Evolutionary conservation across 2,888 invertebrate genomes (phyloP), one percentile per base, ranked within the genome.

Genomic region (Platycheirus rosarum): DNA sequence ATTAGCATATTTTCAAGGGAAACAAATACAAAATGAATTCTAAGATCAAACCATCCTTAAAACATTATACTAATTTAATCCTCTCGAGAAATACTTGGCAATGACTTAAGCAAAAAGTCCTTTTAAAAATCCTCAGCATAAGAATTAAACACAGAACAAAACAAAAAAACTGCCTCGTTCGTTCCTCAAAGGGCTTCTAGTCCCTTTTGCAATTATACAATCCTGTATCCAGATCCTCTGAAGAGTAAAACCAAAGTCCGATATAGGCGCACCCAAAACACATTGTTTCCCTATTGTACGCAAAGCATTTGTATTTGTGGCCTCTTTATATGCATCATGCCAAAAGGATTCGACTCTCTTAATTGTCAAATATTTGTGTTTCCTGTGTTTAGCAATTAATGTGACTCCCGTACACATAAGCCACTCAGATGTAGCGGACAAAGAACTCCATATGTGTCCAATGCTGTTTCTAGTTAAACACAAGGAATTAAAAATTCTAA

Each of bases 351-450:
- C 51, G 60, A 48, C 70, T 80, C 70, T 85, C 70, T 85, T 87
- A 87, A 87, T 87, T 87, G 87, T 86, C 86, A 86, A 87, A 87
- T 87, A 87, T 87, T 87, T 87, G 86, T 78, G 79, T 78, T 82
- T 84, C 84, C 86, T 85, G 85, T 87, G 86, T 87, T 87, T 86
- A 86, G 86, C 86, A 87, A 87, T 87, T 87, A 87, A 86, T 86
- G 60, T 65, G 68, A 46, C 46, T 76, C 66, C n/a, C 51, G 20
- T 11, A 18, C 23, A 32, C 8, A 32, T 8, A 8, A 6, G 8
- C 29, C 57, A 13, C 9, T 5, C 14, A 29, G 6, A 51, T 51
- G 32, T 37, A 53, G 32, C 11, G 14, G 42, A 8, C 1, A 32
- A 32, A 5, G 8, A 32, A 32, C 8, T 32, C 29, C 29, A 48